phyloP scores from a whole-genome alignment of 2,797 vertebrate genomes.

The Pseudomugil gertrudae region DNA sequence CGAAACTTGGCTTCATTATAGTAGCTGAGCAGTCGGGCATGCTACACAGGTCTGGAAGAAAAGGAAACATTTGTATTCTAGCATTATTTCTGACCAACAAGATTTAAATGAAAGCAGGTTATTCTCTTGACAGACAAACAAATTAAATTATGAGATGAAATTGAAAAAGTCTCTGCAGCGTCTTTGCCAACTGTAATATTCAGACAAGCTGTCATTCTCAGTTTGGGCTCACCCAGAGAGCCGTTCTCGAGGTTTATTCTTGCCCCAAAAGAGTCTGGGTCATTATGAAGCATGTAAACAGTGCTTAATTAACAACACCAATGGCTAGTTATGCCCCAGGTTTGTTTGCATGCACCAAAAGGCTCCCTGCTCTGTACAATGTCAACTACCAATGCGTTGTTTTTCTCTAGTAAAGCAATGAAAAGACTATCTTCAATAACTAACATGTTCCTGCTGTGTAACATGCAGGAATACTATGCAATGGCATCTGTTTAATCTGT shows the following conservation, averaged over 20 bases:
- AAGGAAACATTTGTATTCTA: slow-evolving; percentile 1
- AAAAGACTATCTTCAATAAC: background rate
- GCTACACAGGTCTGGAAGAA: background rate
- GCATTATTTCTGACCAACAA: background rate
- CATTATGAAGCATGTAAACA: slow-evolving; percentile 44
- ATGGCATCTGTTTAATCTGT: slow-evolving; percentile 28
- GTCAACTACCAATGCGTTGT: slow-evolving; percentile 11
- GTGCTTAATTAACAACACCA: slow-evolving; percentile 64
- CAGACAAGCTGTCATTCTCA: slow-evolving; percentile 28
- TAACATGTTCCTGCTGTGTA: background rate
- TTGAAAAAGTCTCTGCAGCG: background rate
- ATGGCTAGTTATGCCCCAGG: slow-evolving; percentile 47
- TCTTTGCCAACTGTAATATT: slow-evolving; percentile 13
- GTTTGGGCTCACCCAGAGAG: slow-evolving; percentile 33
- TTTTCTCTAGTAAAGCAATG: background rate
- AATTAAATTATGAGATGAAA: background rate
- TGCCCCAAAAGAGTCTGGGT: slow-evolving; percentile 48
- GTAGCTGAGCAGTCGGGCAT: background rate
- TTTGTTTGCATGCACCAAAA: slow-evolving; percentile 35
- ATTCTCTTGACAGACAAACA: background rate
- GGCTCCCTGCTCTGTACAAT: background rate
- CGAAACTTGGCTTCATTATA: slow-evolving; percentile 30
- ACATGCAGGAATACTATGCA: background rate
- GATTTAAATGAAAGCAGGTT: background rate
- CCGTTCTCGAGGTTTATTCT: slow-evolving; percentile 33